phyloP scores from a whole-genome alignment of 2,888 invertebrate genomes.

The Neoascia interrupta region DNA sequence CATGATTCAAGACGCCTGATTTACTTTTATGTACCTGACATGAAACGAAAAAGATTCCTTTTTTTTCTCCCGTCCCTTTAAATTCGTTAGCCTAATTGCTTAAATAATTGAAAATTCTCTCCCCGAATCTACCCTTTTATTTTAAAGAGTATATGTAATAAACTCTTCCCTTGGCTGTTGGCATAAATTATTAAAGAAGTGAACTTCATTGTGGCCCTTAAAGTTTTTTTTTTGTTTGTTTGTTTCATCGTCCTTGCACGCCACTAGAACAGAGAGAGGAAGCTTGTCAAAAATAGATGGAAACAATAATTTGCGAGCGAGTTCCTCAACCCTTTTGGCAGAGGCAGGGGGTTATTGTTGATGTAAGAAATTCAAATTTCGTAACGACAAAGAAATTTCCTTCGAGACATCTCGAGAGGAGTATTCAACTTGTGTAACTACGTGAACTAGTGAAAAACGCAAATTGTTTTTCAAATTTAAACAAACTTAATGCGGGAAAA shows the following conservation, averaged over 20 bases:
- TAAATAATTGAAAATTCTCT: slow-evolving; percentile 45
- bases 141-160: slow-evolving; percentile 10
- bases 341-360: slow-evolving; percentile 45
- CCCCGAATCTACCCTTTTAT: slow-evolving; percentile 40
- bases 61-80: no score
- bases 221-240: no score
- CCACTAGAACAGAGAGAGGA: no score
- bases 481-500: no score
- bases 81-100: slow-evolving; percentile 18
- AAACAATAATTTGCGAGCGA: slow-evolving; percentile 27
- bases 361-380: slow-evolving; percentile 53
- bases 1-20: not conserved
- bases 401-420: not conserved
- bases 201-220: slow-evolving; percentile 17
- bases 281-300: slow-evolving; percentile 20
- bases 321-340: slow-evolving; percentile 41
- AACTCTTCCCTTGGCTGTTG: not conserved
- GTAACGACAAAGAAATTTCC: slow-evolving; percentile 26
- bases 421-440: slow-evolving; percentile 2
- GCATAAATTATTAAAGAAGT: slow-evolving; percentile 31
- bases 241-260: not conserved
- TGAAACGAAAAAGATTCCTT: not conserved
- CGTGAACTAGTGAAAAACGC: not conserved
- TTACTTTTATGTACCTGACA: not conserved
- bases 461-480: no score